Base-by-base conservation (phyloP, 1,140 invertebrate genomes). In the Bradysia coprophila region DNA sequence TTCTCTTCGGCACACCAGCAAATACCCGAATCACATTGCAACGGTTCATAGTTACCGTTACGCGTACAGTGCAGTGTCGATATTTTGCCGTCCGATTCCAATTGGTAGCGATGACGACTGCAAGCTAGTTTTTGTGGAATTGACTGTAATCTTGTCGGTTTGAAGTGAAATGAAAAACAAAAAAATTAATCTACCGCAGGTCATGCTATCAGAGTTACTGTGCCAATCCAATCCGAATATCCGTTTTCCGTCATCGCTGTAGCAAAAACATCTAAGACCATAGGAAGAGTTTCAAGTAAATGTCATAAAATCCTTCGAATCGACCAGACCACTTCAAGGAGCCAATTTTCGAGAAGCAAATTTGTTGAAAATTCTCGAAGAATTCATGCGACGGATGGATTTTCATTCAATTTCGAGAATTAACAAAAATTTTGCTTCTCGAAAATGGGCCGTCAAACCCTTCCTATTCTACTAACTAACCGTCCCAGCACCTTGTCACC, bases 1-100 rank as follows among this genome's bases (percentile, higher is more conserved):
- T 50, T 58, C 1, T 63, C 51, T 24, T 72, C 57, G 1, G 63
- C 67, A 51, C 73, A 76, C 70, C 71, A 76, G 50, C 73, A 76
- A 40, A 72, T 54, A 1, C 65, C 70, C 15, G 62, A 55, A 51
- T 73, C 67, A 46, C 73, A 76, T 51, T 76, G 73, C 21, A 76
- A 48, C 4, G 54, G 53, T 47, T 75, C 73, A 48, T 68, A 76
- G 56, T 74, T 71, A 8, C 73, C 73, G 45, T 59, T 59, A 6
- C 51, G 38, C n/a, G 66, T 60, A 49, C 73, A 76, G 49, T 75
- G 73, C 5, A 75, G 55, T 13, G 66, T 65, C 2, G 57, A 50
- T 2, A 47, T 53, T 2, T 54, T 51, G 15, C 59, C 62, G 1
- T 44, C 19, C 3, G 49, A 53, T 46, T 66, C 58, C 42, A 71